Percentiles rank a stretch among this genome's conserved stretches.
Conservation (phyloP, 2,797 vertebrate genomes). For the Pseudocheirus occidentalis region DNA sequence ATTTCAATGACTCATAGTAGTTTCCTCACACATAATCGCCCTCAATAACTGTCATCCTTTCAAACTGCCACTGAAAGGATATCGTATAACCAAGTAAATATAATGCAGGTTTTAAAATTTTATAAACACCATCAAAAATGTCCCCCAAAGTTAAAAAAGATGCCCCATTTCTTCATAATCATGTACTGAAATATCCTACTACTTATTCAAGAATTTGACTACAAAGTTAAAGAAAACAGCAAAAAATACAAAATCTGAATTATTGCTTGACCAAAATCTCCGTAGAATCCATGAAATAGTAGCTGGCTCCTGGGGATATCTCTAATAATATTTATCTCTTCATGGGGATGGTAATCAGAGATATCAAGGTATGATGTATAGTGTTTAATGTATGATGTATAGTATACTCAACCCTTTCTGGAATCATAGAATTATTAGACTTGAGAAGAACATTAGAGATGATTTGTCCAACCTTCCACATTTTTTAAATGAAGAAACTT, state of each 20-base stretch:
- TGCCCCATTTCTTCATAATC: no score
- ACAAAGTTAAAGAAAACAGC: slow-evolving; percentile 29
- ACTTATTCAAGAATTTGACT: background rate
- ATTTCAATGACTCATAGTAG: background rate
- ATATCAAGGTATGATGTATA: no score
- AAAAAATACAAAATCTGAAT: background rate
- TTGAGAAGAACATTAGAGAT: no score
- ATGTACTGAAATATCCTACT: background rate
- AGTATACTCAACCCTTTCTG: no score
- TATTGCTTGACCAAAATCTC: slow-evolving; percentile 11
- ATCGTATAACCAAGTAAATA: background rate
- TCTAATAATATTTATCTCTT: background rate
- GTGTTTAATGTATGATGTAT: no score
- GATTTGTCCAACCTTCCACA: no score
- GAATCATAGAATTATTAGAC: no score
- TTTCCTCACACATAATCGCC: background rate
- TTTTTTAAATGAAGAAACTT: no score
- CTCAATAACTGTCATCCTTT: background rate
- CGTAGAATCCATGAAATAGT: background rate
- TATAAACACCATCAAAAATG: background rate
- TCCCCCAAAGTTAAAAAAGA: background rate
- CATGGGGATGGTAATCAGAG: background rate
- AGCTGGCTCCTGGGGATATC: slow-evolving; percentile 1
- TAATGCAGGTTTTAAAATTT: background rate
- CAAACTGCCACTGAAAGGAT: background rate